Evolutionary conservation across 2,888 invertebrate species (phyloP).

Genomic region (Amphipoea oculea): DNA sequence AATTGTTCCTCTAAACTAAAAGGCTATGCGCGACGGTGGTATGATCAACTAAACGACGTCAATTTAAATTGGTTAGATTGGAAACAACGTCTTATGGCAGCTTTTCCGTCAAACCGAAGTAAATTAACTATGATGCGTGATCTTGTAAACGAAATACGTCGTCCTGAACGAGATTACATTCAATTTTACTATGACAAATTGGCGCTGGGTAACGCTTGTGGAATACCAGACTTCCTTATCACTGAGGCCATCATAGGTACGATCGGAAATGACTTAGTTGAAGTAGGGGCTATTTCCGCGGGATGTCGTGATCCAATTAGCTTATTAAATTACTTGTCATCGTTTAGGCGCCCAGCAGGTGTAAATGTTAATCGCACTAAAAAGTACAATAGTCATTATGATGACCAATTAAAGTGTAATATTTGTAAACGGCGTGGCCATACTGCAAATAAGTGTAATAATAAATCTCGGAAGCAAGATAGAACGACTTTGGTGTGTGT

Average conservation of each 20-base stretch:
- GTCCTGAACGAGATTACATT: no score
- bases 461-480: conserved; percentile 7
- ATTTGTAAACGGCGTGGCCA: not conserved
- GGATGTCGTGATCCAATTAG: not conserved
- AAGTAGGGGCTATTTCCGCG: no score
- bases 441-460: conserved; percentile 13
- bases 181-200: no score
- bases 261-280: no score
- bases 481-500: not conserved
- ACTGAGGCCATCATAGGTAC: no score
- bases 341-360: not conserved
- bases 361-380: not conserved
- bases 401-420: conserved; percentile 1
- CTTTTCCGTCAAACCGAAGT: not conserved
- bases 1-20: not conserved
- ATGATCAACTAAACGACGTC: not conserved
- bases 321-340: conserved; percentile 5
- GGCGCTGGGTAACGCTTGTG: no score
- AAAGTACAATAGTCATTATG: conserved; percentile 10
- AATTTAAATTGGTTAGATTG: not conserved
- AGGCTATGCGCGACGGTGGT: not conserved
- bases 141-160: no score
- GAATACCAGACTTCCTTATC: no score
- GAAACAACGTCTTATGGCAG: not conserved
- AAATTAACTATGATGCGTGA: not conserved